Percentiles rank a stretch among this genome's conserved stretches.
Conservation (phyloP, 2,797 vertebrate species). For the Darevskia mixta region DNA sequence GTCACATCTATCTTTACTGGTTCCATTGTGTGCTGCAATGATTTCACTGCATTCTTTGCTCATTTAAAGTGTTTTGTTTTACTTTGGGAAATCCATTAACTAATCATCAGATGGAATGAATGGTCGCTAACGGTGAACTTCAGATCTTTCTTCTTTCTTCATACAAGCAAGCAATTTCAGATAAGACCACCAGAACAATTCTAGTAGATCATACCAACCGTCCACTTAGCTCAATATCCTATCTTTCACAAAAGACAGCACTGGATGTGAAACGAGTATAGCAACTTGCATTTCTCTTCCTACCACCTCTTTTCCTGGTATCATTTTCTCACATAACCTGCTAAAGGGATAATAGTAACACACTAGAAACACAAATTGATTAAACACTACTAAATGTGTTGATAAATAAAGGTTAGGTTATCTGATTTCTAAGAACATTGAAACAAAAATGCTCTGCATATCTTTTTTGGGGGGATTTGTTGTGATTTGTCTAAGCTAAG, state of each 20-base stretch:
- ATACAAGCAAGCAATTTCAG: slow-evolving; percentile 18
- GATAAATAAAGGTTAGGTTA: not conserved
- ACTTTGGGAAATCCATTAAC: slow-evolving; percentile 24
- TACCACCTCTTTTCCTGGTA: not conserved
- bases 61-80: slow-evolving; percentile 25
- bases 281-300: not conserved
- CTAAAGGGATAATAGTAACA: not conserved
- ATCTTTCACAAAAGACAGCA: slow-evolving; percentile 7
- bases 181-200: slow-evolving; percentile 27
- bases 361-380: not conserved
- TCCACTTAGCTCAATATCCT: slow-evolving; percentile 13
- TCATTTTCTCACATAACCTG: not conserved
- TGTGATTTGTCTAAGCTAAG: not conserved
- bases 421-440: not conserved
- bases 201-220: not conserved
- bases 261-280: not conserved
- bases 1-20: slow-evolving; percentile 2
- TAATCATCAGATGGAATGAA: slow-evolving; percentile 14
- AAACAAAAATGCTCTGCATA: not conserved
- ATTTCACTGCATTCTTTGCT: slow-evolving; percentile 11
- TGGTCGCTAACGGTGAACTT: not conserved
- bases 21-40: not conserved
- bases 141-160: slow-evolving; percentile 10
- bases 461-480: not conserved
- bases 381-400: not conserved